Evolutionary conservation across 2,113 vertebrate species (phyloP).

Genomic region (Embiotoca jacksoni): DNA sequence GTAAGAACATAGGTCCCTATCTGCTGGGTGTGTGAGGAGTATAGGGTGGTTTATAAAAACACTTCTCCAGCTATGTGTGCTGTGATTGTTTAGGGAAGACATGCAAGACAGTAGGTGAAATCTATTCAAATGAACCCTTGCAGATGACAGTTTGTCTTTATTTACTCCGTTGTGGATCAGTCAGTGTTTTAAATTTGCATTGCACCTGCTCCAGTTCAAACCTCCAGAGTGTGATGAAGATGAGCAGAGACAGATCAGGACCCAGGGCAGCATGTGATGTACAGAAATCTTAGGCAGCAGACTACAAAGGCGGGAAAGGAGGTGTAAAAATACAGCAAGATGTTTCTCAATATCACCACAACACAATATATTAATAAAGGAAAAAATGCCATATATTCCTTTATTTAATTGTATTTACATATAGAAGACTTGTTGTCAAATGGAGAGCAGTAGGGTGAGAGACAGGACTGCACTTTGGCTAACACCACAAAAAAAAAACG

Average conservation of each 20-base stretch:
- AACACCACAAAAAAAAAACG: not conserved
- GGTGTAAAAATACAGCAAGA: constrained; percentile 1
- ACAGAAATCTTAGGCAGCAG: constrained; percentile 32
- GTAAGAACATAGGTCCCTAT: constrained; percentile 74
- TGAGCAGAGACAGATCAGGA: constrained; percentile 54
- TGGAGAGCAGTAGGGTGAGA: not conserved
- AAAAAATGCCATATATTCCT: constrained; percentile 3
- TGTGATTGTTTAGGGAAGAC: not conserved
- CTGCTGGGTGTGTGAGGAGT: constrained; percentile 23
- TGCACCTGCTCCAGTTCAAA: constrained; percentile 53
- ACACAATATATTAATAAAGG: not conserved
- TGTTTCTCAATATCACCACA: constrained; percentile 1
- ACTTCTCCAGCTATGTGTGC: constrained; percentile 10
- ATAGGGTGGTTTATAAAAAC: not conserved
- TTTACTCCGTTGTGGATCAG: not conserved
- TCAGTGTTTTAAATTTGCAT: constrained; percentile 39
- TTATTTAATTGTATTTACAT: not conserved
- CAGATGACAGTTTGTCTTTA: not conserved
- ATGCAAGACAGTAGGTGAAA: not conserved
- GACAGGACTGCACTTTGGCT: constrained; percentile 9
- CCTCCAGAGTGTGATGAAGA: constrained; percentile 61
- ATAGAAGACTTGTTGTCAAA: constrained; percentile 1
- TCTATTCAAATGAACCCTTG: constrained; percentile 1
- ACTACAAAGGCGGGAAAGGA: constrained; percentile 10
- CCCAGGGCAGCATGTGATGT: constrained; percentile 49